A percentile compares a stretch with the other conserved stretches of the same genome.
phyloP scores from a whole-genome alignment of 2,888 invertebrate genomes.

The Rhaphigaster nebulosa region DNA sequence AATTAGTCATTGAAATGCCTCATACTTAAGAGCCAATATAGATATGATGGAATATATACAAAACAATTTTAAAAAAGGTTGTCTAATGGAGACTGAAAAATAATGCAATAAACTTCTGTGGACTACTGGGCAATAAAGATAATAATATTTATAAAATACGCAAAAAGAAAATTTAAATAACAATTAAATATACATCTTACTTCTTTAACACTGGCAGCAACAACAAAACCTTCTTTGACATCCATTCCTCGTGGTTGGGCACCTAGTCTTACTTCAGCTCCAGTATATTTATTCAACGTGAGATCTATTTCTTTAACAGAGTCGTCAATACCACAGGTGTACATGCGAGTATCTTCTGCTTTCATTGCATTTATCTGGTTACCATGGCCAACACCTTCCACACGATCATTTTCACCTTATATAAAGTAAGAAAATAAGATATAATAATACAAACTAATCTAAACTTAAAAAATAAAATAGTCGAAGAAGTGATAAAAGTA shows the following conservation, averaged over 20 bases:
- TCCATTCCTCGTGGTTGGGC: constrained; percentile 93
- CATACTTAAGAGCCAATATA: no score
- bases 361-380: constrained; percentile 95
- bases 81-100: no score
- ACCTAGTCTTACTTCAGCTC: constrained; percentile 81
- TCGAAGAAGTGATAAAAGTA: no score
- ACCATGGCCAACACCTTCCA: constrained; percentile 90
- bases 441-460: no score
- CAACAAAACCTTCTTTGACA: constrained; percentile 78
- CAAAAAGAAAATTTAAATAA: background rate
- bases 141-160: no score
- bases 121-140: no score
- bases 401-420: constrained; percentile 84
- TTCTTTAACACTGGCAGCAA: constrained; percentile 90
- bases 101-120: no score
- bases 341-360: constrained; percentile 77
- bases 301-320: constrained; percentile 80
- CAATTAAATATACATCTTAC: constrained; percentile 69
- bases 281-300: constrained; percentile 66
- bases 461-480: background rate
- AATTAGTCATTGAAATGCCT: no score
- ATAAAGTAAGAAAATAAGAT: background rate
- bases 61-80: no score
- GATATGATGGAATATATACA: no score
- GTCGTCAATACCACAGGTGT: constrained; percentile 96